These are phyloP conservation scores for Xerus inauris DNA, from an alignment of 2,113 vertebrate species.

Conservation along the genomic window DNA sequence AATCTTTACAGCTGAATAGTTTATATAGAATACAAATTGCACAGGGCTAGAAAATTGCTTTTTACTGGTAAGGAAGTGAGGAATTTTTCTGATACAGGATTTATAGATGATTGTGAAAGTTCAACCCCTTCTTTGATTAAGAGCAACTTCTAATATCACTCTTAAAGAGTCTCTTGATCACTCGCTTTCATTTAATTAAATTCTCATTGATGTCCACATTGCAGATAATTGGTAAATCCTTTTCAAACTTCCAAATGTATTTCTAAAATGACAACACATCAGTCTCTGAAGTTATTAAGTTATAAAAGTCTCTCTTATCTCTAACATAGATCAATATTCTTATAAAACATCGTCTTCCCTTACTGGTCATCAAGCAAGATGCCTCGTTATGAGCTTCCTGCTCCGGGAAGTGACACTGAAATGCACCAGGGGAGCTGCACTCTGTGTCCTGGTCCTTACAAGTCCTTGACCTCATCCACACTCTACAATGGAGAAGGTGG, in stretches of 20 bases:
- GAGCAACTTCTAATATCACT: neutral
- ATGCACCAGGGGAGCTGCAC: neutral
- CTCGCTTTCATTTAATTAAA: neutral
- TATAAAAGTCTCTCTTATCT: neutral
- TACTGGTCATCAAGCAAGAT: neutral
- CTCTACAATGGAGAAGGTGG: neutral
- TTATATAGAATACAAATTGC: neutral
- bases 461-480: neutral
- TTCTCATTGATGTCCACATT: neutral
- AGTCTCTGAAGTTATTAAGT: neutral
- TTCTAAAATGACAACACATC: neutral
- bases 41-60: neutral
- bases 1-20: constrained; percentile 2
- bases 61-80: neutral
- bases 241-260: constrained; percentile 6
- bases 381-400: neutral
- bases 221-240: neutral
- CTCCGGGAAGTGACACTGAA: neutral
- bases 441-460: neutral
- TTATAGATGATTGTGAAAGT: neutral
- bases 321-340: neutral
- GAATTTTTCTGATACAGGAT: neutral
- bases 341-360: neutral
- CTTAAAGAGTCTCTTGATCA: constrained; percentile 10
- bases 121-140: neutral